Base-by-base conservation (phyloP, 2,797 vertebrate genomes). In the Sebastes itinus region DNA sequence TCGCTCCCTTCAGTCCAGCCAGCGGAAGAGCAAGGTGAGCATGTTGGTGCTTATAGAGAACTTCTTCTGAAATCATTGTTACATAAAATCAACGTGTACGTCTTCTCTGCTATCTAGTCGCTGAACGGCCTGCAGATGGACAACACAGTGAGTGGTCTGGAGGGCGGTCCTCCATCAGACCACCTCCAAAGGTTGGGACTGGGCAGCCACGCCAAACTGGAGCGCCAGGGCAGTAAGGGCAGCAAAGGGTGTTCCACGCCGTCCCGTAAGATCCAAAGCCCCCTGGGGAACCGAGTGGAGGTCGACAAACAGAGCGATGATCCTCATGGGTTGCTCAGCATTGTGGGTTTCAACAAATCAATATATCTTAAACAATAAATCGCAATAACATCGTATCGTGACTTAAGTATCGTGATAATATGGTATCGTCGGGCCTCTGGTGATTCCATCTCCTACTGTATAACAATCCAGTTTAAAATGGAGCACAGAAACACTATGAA, bases 51-150 rank as follows among this genome's bases (percentile, higher is more conserved):
- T 27, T 8, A 11, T 16, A 64, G 22, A 25, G 22, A 64, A 4
- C 0, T 52, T 52, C 49, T 35, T 35, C 3, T 28, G 1, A 3
- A 10, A 6, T 22, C 0, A 6, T 7, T 30, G 5, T 5, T n/a
- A 52, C 14, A 27, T 20, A 2, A 6, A 60, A 58, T 27, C 9
- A 52, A 65, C 18, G 3, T 0, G 4, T 16, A 3, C 1, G 0
- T 67, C 22, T n/a, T 72, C 10, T 86, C n/a, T 75, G 27, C 33
- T 58, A 2, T 72, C 7, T 60, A 95, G 95, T 99, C 98, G 5
- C 94, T 99, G 87, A 99, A 98, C 72, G 97, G 98, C 77, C 97
- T 99, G 46, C 97, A 99, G 91, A 96, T 99, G 93, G 98, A 99
- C 90, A 97, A 96, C 89, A 95, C 96, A 0, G 94, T 97, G 87